phyloP scores from a whole-genome alignment of 2,113 vertebrate genomes.

The Myodes glareolus region DNA sequence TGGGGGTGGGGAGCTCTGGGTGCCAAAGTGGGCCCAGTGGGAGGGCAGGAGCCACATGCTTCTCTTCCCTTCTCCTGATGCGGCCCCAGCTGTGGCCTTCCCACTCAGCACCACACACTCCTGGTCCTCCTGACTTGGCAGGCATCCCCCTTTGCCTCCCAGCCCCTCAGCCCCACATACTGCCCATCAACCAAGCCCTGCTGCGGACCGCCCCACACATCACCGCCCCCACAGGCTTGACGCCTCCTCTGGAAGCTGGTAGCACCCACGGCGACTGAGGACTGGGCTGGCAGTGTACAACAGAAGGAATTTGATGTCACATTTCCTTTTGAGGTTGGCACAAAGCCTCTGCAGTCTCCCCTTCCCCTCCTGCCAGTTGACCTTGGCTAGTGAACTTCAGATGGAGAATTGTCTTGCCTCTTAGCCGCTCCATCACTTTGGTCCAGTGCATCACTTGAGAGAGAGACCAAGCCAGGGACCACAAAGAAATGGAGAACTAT shows the following conservation, averaged over 20 bases:
- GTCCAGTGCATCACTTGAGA: neutral
- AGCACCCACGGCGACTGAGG: neutral
- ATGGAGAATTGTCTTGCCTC: neutral
- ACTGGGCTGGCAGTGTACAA: neutral
- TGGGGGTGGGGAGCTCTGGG: constrained; percentile 60
- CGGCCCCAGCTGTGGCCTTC: constrained; percentile 74
- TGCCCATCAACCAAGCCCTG: neutral
- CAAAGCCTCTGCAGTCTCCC: neutral
- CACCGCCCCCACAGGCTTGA: neutral
- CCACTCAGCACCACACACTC: constrained; percentile 54
- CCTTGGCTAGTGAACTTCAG: neutral
- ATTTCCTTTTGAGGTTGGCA: neutral
- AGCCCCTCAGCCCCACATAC: constrained; percentile 30
- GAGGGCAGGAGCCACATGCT: constrained; percentile 63
- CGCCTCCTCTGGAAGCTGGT: neutral
- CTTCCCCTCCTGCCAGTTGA: neutral
- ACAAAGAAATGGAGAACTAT: neutral
- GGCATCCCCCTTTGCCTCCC: neutral
- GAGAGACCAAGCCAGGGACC: neutral
- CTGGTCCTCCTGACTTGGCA: constrained; percentile 46
- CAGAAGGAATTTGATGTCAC: neutral
- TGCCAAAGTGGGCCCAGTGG: constrained; percentile 67
- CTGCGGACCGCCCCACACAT: neutral
- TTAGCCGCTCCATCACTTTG: neutral
- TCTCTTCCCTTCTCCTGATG: constrained; percentile 16